These are phyloP conservation scores for Rhinoderma darwinii DNA, from an alignment of 2,113 vertebrate genomes.

Conservation along the genomic window DNA sequence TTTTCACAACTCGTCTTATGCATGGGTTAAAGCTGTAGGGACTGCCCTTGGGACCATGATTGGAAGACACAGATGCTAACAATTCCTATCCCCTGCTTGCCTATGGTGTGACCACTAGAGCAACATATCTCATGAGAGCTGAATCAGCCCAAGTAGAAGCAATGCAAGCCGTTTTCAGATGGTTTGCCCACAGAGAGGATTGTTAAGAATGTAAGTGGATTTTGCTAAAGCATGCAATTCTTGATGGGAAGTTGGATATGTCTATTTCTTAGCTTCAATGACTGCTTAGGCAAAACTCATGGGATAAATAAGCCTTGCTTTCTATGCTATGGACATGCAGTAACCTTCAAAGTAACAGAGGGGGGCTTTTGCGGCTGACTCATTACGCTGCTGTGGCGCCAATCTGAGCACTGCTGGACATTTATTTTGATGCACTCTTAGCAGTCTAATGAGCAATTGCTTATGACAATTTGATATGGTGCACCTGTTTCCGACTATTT, in stretches of 20 bases:
- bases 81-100: slow-evolving; percentile 42
- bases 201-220: slow-evolving; percentile 55
- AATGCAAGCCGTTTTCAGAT: slow-evolving; percentile 9
- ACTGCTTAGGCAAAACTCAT: slow-evolving; percentile 41
- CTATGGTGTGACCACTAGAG: slow-evolving; percentile 45
- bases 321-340: not conserved
- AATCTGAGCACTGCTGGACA: slow-evolving; percentile 11
- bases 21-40: slow-evolving; percentile 34
- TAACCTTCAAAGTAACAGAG: not conserved
- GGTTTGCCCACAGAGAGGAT: slow-evolving; percentile 38
- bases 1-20: slow-evolving; percentile 2
- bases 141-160: slow-evolving; percentile 50
- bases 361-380: not conserved
- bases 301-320: slow-evolving; percentile 25
- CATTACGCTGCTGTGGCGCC: not conserved
- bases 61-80: slow-evolving; percentile 54
- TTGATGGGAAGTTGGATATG: slow-evolving; percentile 45
- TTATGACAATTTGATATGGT: not conserved
- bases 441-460: slow-evolving; percentile 34
- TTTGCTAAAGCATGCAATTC: slow-evolving; percentile 52
- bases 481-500: not conserved
- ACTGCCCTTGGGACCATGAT: slow-evolving; percentile 18
- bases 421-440: slow-evolving; percentile 22
- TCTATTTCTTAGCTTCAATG: slow-evolving; percentile 42
- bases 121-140: slow-evolving; percentile 53